These are phyloP conservation scores for Dioctria linearis DNA, from an alignment of 2,888 invertebrate species.

Conservation along the genomic window DNA sequence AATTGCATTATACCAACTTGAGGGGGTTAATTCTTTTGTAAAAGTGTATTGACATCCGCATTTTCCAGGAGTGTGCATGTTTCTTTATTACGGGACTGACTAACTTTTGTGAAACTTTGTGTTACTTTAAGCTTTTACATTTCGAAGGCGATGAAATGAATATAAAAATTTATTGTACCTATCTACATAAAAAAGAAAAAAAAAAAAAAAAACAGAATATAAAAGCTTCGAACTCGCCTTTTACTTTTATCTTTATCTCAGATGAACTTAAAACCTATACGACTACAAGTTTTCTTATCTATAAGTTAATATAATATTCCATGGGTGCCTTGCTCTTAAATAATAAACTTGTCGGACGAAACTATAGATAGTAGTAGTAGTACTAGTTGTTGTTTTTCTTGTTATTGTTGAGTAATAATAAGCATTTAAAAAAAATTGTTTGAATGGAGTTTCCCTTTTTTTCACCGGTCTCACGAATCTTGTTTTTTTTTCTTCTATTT, in stretches of 20 bases:
- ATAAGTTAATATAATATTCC: too few species aligned
- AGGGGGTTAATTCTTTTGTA: not conserved
- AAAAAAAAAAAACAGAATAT: too few species aligned
- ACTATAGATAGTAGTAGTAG: too few species aligned
- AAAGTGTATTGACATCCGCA: slow-evolving; percentile 40
- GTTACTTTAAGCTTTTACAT: slow-evolving; percentile 25
- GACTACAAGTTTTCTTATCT: too few species aligned
- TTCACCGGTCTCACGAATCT: not conserved
- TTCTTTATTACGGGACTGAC: too few species aligned
- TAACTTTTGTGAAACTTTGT: not conserved
- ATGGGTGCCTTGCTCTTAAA: too few species aligned
- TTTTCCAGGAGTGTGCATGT: slow-evolving; percentile 23
- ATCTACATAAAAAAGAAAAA: too few species aligned
- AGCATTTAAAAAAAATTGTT: not conserved
- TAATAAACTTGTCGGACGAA: too few species aligned
- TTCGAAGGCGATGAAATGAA: slow-evolving; percentile 16
- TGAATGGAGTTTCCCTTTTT: not conserved
- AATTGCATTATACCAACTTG: slow-evolving; percentile 30
- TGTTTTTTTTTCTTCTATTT: not conserved
- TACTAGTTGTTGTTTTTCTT: not conserved
- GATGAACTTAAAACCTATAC: too few species aligned
- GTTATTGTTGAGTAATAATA: not conserved
- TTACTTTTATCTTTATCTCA: too few species aligned
- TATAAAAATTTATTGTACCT: not conserved
- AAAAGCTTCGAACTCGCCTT: too few species aligned